Evolutionary conservation across 2,797 vertebrate genomes (phyloP), one percentile per base, ranked within the genome.

Genomic region (Rhinophrynus dorsalis): DNA sequence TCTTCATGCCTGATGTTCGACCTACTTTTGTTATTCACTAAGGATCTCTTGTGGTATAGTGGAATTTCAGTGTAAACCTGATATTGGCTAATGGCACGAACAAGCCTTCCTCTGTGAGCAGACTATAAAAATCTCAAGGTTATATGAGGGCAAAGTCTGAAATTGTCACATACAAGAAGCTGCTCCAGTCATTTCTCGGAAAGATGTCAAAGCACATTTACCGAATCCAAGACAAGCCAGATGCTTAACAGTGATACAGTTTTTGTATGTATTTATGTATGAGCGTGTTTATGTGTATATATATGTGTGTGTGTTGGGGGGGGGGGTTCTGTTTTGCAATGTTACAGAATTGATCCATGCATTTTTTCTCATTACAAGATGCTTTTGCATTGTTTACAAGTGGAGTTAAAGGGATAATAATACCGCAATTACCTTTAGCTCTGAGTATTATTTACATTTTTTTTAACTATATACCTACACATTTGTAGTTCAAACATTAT

Each of bases 121-220:
- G 24, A 47, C 54, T 65, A 62, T 33, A 73, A 52, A 33, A 42
- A 42, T 40, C 17, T 24, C 60, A 71, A 71, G 70, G 70, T 73
- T 55, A 54, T 17, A 48, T 73, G 57, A 66, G 70, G 70, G 50
- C 62, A 51, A 18, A 10, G 38, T 60, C 57, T 60, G 37, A 29
- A n/a, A 44, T 15, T 18, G 24, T 38, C 24, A 10, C 55, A 27
- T 42, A 24, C 35, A 27, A 20, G 29, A n/a, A 2, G 21, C 47
- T 26, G 24, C 12, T 48, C 11, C n/a, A 51, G 51, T 21, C 6
- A 20, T 55, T 33, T 33, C 27, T 55, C 17, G 11, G 27, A 55
- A 21, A 30, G 18, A 18, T 32, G 30, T 55, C 30, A 55, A 10
- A 3, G 17, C 17, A 55, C 75, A 27, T 27, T 38, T 8, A 23